These are phyloP conservation scores for Scomberomorus guttatus DNA, from an alignment of 2,797 vertebrate genomes.

Conservation along the genomic window DNA sequence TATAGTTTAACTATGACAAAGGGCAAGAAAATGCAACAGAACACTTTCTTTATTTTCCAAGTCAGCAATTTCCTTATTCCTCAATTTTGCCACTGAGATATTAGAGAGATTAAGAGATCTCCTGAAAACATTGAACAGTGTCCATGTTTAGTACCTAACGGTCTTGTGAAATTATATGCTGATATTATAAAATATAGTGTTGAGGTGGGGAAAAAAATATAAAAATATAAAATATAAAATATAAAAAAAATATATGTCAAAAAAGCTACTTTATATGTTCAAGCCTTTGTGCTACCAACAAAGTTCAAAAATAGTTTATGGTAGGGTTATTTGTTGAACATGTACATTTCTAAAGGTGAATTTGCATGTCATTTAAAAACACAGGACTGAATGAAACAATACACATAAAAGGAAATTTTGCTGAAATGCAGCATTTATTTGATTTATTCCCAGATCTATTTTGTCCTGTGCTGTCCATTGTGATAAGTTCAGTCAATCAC, in stretches of 20 bases:
- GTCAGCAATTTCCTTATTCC: background rate
- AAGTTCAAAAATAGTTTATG: background rate
- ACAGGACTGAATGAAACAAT: background rate
- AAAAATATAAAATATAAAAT: too few relatives aligned
- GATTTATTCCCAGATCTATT: background rate
- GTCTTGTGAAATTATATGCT: constrained; percentile 1
- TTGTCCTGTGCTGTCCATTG: background rate
- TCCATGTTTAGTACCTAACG: too few relatives aligned
- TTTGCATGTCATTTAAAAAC: constrained; percentile 7
- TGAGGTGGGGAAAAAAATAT: background rate
- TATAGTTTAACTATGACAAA: constrained; percentile 20
- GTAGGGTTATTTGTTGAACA: background rate
- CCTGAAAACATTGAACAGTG: background rate
- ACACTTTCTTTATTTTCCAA: background rate
- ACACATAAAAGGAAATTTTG: background rate
- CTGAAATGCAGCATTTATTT: background rate
- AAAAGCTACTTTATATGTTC: background rate
- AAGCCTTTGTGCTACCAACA: background rate
- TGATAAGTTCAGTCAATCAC: background rate
- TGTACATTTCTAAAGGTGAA: background rate
- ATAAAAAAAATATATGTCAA: background rate
- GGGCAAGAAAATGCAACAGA: background rate
- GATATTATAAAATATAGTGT: background rate
- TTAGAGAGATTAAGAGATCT: background rate
- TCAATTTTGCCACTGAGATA: background rate